Conservation (phyloP, 1,140 invertebrate species). For the Zaprionus davidi region DNA sequence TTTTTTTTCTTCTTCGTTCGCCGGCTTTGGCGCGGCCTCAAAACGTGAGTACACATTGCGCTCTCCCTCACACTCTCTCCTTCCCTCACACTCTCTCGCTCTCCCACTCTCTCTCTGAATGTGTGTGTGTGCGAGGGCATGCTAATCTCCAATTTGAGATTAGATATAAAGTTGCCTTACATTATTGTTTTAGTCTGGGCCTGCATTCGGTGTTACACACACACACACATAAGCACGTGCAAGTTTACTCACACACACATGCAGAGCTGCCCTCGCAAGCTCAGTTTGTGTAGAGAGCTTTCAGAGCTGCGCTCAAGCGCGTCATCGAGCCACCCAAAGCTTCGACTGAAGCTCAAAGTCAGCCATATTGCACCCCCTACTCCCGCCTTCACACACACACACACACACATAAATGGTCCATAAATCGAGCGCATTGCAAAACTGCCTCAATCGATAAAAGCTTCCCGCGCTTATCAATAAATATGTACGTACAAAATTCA, state of each 20-base stretch:
- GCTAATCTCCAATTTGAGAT: slow-evolving; percentile 72
- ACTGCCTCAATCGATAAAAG: slow-evolving; percentile 45
- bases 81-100: background rate
- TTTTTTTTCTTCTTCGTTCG: slow-evolving; percentile 11
- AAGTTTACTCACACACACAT: background rate
- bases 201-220: slow-evolving; percentile 28
- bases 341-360: slow-evolving; percentile 42
- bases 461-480: slow-evolving; percentile 39
- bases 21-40: slow-evolving; percentile 56
- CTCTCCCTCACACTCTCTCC: background rate
- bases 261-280: slow-evolving; percentile 9
- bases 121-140: slow-evolving; percentile 37
- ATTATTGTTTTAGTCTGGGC: slow-evolving; percentile 39
- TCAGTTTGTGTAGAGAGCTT: slow-evolving; percentile 17
- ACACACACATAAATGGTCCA: background rate
- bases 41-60: slow-evolving; percentile 50
- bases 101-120: background rate
- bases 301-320: slow-evolving; percentile 40
- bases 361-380: slow-evolving; percentile 12
- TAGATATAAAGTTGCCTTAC: slow-evolving; percentile 64
- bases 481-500: slow-evolving; percentile 1
- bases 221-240: background rate
- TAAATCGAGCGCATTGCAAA: slow-evolving; percentile 13
- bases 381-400: background rate
- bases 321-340: slow-evolving; percentile 26